phyloP scores from a whole-genome alignment of 2,888 invertebrate species.

The Nymphalis polychloros region DNA sequence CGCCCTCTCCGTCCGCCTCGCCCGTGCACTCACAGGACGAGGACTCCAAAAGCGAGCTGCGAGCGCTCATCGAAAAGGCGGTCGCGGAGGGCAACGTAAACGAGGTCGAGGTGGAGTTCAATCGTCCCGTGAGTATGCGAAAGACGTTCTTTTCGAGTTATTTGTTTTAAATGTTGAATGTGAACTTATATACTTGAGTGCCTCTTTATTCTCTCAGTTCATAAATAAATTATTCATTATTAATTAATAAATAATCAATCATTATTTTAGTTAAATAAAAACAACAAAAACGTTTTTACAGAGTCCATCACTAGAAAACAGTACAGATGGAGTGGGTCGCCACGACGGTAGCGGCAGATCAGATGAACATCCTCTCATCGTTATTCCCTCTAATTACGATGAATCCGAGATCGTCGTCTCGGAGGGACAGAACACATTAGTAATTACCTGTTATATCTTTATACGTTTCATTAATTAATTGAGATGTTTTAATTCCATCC shows the following conservation, averaged over 20 bases:
- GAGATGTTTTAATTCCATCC: too few species aligned
- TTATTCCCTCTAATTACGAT: conserved; percentile 57
- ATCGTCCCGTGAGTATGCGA: neutral
- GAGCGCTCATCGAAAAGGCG: conserved; percentile 18
- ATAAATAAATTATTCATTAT: neutral
- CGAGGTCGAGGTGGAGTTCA: conserved; percentile 26
- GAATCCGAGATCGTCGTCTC: conserved; percentile 8
- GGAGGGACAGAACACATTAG: conserved; percentile 38
- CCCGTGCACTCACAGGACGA: neutral
- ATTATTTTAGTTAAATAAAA: too few species aligned
- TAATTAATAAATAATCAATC: neutral
- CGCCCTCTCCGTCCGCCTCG: conserved; percentile 36
- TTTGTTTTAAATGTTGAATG: too few species aligned
- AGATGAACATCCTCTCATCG: conserved; percentile 59
- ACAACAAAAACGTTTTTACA: neutral
- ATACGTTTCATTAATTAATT: too few species aligned
- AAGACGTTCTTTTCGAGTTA: too few species aligned
- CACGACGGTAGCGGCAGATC: conserved; percentile 30
- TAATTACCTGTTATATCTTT: conserved; percentile 14
- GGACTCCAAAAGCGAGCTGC: conserved; percentile 1
- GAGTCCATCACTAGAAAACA: conserved; percentile 42
- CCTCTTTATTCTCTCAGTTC: neutral
- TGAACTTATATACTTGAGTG: neutral
- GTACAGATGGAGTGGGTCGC: conserved; percentile 46
- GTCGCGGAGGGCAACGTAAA: neutral